Evolutionary conservation across 2,113 vertebrate genomes (phyloP).

Genomic region (Sceloporus tristichus): DNA sequence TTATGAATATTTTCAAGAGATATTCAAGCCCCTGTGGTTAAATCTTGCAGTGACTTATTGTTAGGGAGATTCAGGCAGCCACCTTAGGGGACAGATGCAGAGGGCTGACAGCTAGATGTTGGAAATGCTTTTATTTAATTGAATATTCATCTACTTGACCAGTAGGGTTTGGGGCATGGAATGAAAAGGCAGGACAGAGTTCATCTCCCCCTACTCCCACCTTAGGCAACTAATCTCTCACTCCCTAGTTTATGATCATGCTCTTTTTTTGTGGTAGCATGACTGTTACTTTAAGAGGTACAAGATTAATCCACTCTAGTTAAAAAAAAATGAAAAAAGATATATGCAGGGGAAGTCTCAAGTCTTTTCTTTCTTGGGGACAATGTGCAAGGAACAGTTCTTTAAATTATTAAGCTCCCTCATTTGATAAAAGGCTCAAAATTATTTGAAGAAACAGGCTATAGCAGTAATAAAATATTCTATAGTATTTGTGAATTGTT

Average conservation of each 20-base stretch:
- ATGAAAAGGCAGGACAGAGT: no score
- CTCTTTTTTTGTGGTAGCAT: neutral
- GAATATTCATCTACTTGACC: no score
- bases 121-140: no score
- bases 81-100: no score
- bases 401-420: neutral
- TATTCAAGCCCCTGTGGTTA: neutral
- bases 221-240: neutral
- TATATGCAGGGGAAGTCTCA: neutral
- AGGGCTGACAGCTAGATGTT: no score
- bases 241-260: neutral
- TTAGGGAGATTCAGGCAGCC: no score
- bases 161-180: no score
- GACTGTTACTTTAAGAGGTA: neutral
- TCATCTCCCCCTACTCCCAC: no score
- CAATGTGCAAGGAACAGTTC: neutral
- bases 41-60: neutral
- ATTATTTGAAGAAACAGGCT: no score
- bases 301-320: no score
- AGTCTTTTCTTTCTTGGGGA: neutral
- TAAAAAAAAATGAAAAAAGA: neutral
- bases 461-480: neutral
- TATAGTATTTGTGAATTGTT: conserved; percentile 14
- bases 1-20: neutral
- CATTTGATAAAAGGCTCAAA: no score